Evolutionary conservation across 2,113 vertebrate species (phyloP), one percentile per base, ranked within the genome.

Genomic region (Terrapene triunguis): DNA sequence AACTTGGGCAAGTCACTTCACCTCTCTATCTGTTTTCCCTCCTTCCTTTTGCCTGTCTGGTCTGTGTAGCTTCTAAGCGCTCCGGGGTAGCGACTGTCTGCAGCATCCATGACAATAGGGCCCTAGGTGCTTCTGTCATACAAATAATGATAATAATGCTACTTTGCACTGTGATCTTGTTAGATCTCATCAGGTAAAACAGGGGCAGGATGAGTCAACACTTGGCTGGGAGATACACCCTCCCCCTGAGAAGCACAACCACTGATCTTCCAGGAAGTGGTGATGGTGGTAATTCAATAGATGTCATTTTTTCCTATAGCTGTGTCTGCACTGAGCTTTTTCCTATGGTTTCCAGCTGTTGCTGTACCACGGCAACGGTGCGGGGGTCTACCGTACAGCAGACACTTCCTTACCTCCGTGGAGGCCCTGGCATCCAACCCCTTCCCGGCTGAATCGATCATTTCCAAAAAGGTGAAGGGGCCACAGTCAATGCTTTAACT

Each of bases 331-430:
- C 47, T 95, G 29, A 44, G 87, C 94, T 96, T 96, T 47, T 79
- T 80, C 80, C 13, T 93, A 32, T 3, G 86, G 14, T 78, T 89
- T 84, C 44, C 65, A 88, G 47, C 21, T 92, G 50, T 53, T 51
- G 82, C 78, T 76, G 95, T 89, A 87, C 85, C 53, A 47, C 82
- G 38, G n/a, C 80, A 27, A 0, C 14, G 62, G 42, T 92, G 94
- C 93, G 29, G 89, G 62, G 84, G 55, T 95, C 72, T 80, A 90
- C 93, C 95, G 83, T 89, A 96, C 95, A 93, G 85, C 95, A 95
- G 82, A 87, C 84, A 82, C 91, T 96, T 87, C 89, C 47, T 4
- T 89, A 5, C 25, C 53, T 0, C 24, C 80, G 69, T 3, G 5
- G 69, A 93, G 80, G 14, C 72, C 85, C 84, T 59, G 62, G 74